phyloP scores from a whole-genome alignment of 92 coral and sea anemone species.

The Isaurus tuberculatus region DNA sequence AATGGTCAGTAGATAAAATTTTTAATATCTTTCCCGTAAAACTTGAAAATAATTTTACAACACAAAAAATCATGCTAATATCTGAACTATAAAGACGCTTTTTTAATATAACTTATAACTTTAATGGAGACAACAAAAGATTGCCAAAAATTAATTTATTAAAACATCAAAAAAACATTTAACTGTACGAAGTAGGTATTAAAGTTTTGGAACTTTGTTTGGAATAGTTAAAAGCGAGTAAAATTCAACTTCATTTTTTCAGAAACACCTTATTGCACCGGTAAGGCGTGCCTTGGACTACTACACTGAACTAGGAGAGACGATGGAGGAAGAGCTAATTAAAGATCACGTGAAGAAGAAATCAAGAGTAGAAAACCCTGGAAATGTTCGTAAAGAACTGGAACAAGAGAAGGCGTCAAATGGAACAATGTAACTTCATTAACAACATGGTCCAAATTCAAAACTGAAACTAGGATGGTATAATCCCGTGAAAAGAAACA shows the following conservation, averaged over 20 bases:
- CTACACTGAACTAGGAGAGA: slow-evolving; percentile 81
- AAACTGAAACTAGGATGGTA: background rate
- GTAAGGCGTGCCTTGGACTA: slow-evolving; percentile 85
- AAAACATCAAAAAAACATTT: too few relatives aligned
- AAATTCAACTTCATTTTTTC: background rate
- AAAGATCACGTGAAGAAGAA: slow-evolving; percentile 72
- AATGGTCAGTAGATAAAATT: too few relatives aligned
- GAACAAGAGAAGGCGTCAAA: slow-evolving; percentile 6
- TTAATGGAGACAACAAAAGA: too few relatives aligned
- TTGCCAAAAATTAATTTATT: too few relatives aligned
- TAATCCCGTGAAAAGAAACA: too few relatives aligned
- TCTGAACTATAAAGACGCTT: too few relatives aligned
- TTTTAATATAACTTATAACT: too few relatives aligned
- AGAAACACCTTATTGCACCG: slow-evolving; percentile 82
- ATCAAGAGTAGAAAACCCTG: slow-evolving; percentile 72
- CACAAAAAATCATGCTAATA: too few relatives aligned
- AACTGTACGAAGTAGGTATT: too few relatives aligned
- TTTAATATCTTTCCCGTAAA: too few relatives aligned
- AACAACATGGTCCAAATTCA: background rate
- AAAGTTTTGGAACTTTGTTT: too few relatives aligned
- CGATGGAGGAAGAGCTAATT: slow-evolving; percentile 89
- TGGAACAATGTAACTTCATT: background rate
- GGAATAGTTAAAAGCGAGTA: background rate
- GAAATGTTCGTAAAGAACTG: slow-evolving; percentile 38
- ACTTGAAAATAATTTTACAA: too few relatives aligned